Evolutionary conservation across 2,797 vertebrate genomes (phyloP).

Genomic region (Prionace glauca): DNA sequence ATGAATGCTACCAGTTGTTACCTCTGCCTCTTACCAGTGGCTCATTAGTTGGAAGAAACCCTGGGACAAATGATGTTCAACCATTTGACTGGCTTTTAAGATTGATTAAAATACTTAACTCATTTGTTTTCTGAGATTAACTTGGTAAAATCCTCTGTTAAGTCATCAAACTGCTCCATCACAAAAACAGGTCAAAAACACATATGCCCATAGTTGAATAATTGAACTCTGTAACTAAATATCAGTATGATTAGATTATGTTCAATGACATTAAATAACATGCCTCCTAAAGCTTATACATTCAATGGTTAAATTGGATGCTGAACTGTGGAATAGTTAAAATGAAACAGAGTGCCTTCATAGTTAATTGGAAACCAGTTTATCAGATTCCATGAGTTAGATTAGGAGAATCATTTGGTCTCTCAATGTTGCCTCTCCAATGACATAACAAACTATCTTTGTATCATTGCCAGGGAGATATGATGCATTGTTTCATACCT

Average conservation of each 20-base stretch:
- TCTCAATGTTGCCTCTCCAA: not conserved
- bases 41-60: not conserved
- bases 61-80: not conserved
- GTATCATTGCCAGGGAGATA: not conserved
- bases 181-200: not conserved
- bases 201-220: not conserved
- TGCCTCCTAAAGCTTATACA: not conserved
- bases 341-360: not conserved
- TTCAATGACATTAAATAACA: not conserved
- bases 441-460: not conserved
- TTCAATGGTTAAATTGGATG: not conserved
- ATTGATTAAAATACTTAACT: not conserved
- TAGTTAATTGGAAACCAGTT: not conserved
- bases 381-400: not conserved
- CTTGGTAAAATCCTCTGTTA: not conserved
- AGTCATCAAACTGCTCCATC: not conserved
- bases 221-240: not conserved
- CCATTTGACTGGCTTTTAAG: not conserved
- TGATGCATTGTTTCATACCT: not conserved
- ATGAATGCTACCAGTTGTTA: not conserved
- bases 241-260: not conserved
- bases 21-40: not conserved
- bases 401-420: not conserved
- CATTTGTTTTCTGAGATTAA: not conserved
- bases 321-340: not conserved